These are phyloP conservation scores for Gambusia holbrooki DNA, from an alignment of 2,113 vertebrate species.

Conservation along the genomic window DNA sequence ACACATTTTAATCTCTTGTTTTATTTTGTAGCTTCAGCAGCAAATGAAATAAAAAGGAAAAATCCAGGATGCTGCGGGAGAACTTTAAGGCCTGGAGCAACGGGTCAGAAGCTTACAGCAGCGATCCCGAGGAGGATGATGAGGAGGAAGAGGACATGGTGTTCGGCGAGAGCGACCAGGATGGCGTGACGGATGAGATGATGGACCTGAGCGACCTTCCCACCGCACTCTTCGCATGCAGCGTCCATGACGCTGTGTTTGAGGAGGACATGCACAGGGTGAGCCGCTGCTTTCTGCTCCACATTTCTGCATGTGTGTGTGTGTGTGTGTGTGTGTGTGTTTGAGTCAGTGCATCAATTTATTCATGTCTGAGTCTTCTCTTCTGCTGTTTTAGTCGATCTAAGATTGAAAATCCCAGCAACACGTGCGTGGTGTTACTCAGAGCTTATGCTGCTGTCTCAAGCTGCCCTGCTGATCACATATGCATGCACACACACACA, in stretches of 20 bases:
- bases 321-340: not conserved
- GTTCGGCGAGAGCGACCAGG: slow-evolving; percentile 90
- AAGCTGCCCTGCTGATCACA: slow-evolving; percentile 33
- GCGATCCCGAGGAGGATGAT: slow-evolving; percentile 83
- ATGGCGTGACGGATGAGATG: slow-evolving; percentile 85
- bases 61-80: slow-evolving; percentile 84
- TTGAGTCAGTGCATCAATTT: slow-evolving; percentile 6
- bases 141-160: slow-evolving; percentile 89
- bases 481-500: slow-evolving; percentile 10
- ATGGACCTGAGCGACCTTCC: slow-evolving; percentile 95
- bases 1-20: slow-evolving; percentile 2
- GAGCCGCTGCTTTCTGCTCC: slow-evolving; percentile 47
- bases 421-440: slow-evolving; percentile 44
- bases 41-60: slow-evolving; percentile 5
- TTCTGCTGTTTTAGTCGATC: slow-evolving; percentile 24
- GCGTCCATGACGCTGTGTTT: slow-evolving; percentile 88
- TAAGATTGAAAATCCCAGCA: slow-evolving; percentile 29
- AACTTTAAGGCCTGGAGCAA: slow-evolving; percentile 87
- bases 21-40: slow-evolving; percentile 28
- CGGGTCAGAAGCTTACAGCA: slow-evolving; percentile 88
- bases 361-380: slow-evolving; percentile 34
- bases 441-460: slow-evolving; percentile 33
- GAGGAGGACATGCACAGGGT: slow-evolving; percentile 88
- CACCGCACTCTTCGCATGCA: slow-evolving; percentile 90
- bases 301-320: not conserved